Conservation (phyloP, 2,113 vertebrate species). For the Scortum barcoo region DNA sequence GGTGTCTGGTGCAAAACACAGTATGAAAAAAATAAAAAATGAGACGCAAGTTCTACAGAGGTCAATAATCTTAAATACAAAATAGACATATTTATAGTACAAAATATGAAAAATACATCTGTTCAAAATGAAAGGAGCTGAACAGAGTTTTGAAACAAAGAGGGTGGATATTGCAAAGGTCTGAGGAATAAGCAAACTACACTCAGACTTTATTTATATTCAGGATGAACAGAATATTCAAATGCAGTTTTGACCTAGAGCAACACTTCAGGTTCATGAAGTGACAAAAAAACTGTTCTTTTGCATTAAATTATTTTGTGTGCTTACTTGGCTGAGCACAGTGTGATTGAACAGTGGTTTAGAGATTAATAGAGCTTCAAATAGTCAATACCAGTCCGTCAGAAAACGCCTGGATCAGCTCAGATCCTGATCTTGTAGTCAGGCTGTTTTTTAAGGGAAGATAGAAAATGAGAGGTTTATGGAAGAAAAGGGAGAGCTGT, state of each 20-base stretch:
- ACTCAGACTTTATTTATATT: neutral
- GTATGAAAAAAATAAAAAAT: too few relatives aligned
- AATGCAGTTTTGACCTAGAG: neutral
- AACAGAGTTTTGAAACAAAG: too few relatives aligned
- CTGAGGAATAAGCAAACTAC: too few relatives aligned
- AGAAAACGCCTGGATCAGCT: neutral
- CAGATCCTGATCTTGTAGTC: neutral
- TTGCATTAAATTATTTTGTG: neutral
- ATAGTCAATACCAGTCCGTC: neutral
- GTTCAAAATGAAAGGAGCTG: too few relatives aligned
- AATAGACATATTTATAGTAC: too few relatives aligned
- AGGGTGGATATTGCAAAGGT: too few relatives aligned
- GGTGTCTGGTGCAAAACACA: too few relatives aligned
- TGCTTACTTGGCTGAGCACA: neutral
- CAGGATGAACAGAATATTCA: neutral
- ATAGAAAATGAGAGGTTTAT: neutral
- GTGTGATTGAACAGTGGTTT: neutral
- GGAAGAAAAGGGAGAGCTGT: neutral
- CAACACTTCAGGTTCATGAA: neutral
- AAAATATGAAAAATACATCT: too few relatives aligned
- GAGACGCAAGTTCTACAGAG: too few relatives aligned
- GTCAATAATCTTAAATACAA: too few relatives aligned
- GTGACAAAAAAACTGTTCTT: conserved; percentile 9
- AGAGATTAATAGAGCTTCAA: neutral
- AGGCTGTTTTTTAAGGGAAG: neutral